Evolutionary conservation across 2,888 invertebrate species (phyloP), one percentile per base, ranked within the genome.

Genomic region (Phania funesta): DNA sequence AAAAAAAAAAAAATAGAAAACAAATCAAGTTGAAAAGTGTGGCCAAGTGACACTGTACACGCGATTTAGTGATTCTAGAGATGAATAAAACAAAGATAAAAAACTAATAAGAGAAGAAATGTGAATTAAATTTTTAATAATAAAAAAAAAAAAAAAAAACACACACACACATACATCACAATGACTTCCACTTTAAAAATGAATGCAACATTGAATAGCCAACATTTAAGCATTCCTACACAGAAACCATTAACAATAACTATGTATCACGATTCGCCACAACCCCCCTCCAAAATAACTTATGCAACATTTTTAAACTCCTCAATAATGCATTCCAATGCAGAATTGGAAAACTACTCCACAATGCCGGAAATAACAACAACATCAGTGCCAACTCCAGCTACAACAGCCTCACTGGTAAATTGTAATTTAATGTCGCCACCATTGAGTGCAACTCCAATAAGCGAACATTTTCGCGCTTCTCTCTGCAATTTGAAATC

Each of bases 121-220:
- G 35, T 38, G 11, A 4, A n/a, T 13, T 13, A 38, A 38, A 13
- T 11, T 13, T 13, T 38, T 38, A 38, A 38, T 38, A 11, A 13
- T 38, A 11, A 38, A n/a, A 38, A 38, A 4, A 38, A 38, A n/a
- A 38, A 38, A 38, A 60, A 56, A 32, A 68, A 68, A 74, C 50
- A 68, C 18, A n/a, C n/a, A n/a, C n/a, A n/a, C 46, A 26, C 26
- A 32, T 7, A 3, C 22, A 24, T 56, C 67, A 67, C 20, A 58
- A 88, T 88, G 87, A 87, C 88, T 85, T 85, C 88, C 84, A 84
- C 86, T 64, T 80, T 88, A 71, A 88, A 87, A 84, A 79, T 86
- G n/a, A 87, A 68, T 20, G n/a, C 41, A 83, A 85, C 78, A 56
- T 83, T 52, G 83, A 85, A 71, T 38, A 60, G 32, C 13, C 79